phyloP scores from a whole-genome alignment of 1,140 invertebrate genomes.

The Leptopilina clavipes region DNA sequence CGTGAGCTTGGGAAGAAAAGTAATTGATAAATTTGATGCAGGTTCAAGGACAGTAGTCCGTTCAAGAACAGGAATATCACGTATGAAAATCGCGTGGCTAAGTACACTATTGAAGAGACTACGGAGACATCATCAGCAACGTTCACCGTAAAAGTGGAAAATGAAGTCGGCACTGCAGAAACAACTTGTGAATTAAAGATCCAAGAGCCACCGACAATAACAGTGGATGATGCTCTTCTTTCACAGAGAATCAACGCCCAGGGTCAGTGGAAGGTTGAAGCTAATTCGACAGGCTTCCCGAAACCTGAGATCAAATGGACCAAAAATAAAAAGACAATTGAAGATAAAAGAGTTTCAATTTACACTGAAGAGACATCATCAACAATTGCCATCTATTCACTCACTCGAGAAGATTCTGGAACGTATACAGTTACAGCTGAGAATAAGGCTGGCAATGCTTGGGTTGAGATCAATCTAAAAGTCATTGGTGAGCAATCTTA shows the following conservation, averaged over 20 bases:
- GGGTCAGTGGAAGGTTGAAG: conserved; percentile 78
- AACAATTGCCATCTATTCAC: conserved; percentile 78
- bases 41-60: conserved; percentile 73
- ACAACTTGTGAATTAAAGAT: conserved; percentile 81
- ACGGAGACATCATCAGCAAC: conserved; percentile 79
- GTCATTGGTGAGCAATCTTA: conserved; percentile 82
- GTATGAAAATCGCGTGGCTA: conserved; percentile 85
- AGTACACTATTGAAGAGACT: conserved; percentile 70
- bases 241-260: conserved; percentile 79
- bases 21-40: conserved; percentile 48
- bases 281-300: conserved; percentile 81
- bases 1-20: too few relatives aligned
- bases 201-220: conserved; percentile 80
- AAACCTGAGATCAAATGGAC: conserved; percentile 80
- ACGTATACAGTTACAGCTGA: conserved; percentile 80
- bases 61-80: conserved; percentile 74
- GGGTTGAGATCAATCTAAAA: conserved; percentile 83
- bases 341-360: conserved; percentile 75
- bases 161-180: conserved; percentile 82
- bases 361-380: conserved; percentile 77
- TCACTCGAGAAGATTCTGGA: conserved; percentile 79
- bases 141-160: conserved; percentile 83
- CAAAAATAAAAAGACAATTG: conserved; percentile 77
- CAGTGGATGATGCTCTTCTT: conserved; percentile 77
- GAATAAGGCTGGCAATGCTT: conserved; percentile 82